Percentiles rank a stretch among this genome's conserved stretches.
These are phyloP conservation scores for Ailuropoda melanoleuca DNA, from an alignment of 2,113 vertebrate genomes.

Conservation along the genomic window DNA sequence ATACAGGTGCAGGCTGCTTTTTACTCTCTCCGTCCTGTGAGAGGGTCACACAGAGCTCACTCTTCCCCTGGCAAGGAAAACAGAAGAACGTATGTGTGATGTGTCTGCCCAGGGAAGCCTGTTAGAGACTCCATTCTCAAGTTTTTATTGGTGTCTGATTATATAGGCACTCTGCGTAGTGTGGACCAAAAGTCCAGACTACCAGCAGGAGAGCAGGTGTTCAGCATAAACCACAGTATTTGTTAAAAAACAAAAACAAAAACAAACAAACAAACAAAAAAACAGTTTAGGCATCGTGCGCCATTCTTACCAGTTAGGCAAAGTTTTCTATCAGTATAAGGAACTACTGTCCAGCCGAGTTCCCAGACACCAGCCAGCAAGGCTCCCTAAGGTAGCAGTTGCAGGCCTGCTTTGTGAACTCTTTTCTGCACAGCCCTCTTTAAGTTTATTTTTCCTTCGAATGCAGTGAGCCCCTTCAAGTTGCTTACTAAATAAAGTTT, in stretches of 20 bases:
- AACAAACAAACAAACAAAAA: background rate
- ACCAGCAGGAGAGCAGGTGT: background rate
- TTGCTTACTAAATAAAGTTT: background rate
- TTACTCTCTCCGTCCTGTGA: background rate
- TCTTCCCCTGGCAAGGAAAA: background rate
- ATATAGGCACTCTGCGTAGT: background rate
- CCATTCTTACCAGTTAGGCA: background rate
- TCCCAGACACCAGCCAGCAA: background rate
- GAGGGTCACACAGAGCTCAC: background rate
- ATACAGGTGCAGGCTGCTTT: background rate
- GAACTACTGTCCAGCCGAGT: background rate
- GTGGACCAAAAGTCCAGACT: background rate
- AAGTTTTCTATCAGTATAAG: background rate
- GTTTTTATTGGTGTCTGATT: background rate
- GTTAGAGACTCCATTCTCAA: background rate
- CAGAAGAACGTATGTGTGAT: background rate
- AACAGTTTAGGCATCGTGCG: background rate
- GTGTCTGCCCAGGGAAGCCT: background rate
- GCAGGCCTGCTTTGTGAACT: background rate
- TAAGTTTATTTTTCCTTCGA: background rate
- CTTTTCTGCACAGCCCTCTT: background rate
- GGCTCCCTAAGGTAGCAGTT: background rate
- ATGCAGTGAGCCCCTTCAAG: background rate
- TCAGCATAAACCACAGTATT: background rate
- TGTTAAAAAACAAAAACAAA: background rate